A percentile compares a stretch with the other conserved stretches of the same genome.
These are phyloP conservation scores for Myotis davidii DNA, from an alignment of 2,113 vertebrate species.

Conservation along the genomic window DNA sequence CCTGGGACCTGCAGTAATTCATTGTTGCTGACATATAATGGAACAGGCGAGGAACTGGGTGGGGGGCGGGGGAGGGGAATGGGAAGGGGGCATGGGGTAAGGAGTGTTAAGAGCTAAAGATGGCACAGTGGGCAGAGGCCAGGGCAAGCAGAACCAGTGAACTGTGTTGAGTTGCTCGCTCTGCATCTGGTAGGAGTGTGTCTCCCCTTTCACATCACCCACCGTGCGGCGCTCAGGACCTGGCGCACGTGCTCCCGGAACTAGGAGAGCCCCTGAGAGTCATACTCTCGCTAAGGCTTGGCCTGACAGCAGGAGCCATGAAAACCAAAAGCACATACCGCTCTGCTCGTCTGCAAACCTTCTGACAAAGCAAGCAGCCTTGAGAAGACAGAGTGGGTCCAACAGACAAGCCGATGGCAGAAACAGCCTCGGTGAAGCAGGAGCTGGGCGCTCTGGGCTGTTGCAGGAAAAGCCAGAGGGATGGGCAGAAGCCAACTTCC, in stretches of 20 bases:
- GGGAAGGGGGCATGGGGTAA: rapidly evolving
- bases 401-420: background rate
- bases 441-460: background rate
- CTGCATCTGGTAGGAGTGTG: no score
- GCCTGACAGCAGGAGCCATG: background rate
- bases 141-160: background rate
- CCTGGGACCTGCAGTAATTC: background rate
- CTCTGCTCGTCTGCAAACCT: background rate
- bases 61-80: rapidly evolving
- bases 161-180: rapidly evolving
- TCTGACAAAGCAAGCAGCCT: background rate
- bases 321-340: background rate
- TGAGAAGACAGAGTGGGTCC: background rate
- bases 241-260: background rate
- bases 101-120: background rate
- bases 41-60: no score
- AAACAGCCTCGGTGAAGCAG: background rate
- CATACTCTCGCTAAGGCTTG: background rate
- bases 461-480: background rate
- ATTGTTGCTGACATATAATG: rapidly evolving
- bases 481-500: rapidly evolving
- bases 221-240: background rate
- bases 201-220: background rate
- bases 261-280: background rate
- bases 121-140: no score